Base-by-base conservation (phyloP, 2,113 vertebrate species). In the Daphoenositta chrysoptera region DNA sequence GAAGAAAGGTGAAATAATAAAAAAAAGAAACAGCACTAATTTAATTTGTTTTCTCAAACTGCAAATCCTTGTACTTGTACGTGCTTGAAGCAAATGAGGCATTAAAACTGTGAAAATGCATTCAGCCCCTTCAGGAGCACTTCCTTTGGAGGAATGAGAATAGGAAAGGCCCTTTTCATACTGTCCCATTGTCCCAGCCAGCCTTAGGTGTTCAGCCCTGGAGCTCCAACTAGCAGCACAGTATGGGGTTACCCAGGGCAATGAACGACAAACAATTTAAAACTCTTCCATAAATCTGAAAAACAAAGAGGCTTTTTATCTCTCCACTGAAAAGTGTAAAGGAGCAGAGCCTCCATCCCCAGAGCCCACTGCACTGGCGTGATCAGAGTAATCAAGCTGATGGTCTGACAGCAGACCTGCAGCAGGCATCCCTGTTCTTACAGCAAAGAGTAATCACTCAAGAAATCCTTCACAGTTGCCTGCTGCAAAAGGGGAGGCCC, bases 21-120 rank as follows among this genome's bases (percentile, higher is more conserved):
- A 61, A 21, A 45, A 68, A 76, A 44, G 18, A 86, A 93, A 75
- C 9, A 51, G 48, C 33, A 2, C 39, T 96, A 92, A 95, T 94
- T 97, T 78, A 94, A 96, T 95, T 95, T 95, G 89, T 94, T 97
- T 96, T 93, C 92, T 93, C 71, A 71, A 96, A 92, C 45, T 77
- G 58, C 88, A 96, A 96, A 95, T 60, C 57, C 44, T 82, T 33
- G 13, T 60, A 80, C 50, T 84, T 31, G 14, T 68, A 79, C 4
- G 2, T 71, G 58, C 85, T 91, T 60, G 78, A 92, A 93, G 87
- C 51, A 90, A 96, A 93, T 37, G 57, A 97, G 91, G 78, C 91
- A 83, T 81, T 90, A 87, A 94, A 15, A 28, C 69, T 45, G 26
- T 82, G 39, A 71, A 96, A 92, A 79, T 40, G 73, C 81, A 64